These are phyloP conservation scores for Penaeus japonicus DNA, from an alignment of 1,140 invertebrate species.

Conservation along the genomic window DNA sequence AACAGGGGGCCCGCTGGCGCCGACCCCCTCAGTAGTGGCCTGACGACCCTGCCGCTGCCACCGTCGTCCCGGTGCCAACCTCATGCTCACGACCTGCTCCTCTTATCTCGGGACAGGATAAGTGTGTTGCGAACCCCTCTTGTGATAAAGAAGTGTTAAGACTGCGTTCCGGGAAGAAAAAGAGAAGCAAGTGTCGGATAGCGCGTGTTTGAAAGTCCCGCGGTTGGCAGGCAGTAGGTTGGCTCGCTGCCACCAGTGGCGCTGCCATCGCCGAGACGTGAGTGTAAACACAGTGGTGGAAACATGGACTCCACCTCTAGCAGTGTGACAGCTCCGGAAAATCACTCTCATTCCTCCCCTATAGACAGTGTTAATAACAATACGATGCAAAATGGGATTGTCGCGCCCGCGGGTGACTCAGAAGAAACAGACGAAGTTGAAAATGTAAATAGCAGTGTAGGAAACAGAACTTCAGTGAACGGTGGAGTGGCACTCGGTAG, in stretches of 20 bases:
- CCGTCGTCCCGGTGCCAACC: neutral
- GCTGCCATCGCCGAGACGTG: neutral
- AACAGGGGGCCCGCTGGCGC: constrained; percentile 18
- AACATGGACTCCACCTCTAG: constrained; percentile 43
- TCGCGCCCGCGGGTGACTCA: constrained; percentile 37
- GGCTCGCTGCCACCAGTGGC: constrained; percentile 36
- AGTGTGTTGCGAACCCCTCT: neutral
- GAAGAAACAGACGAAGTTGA: constrained; percentile 51
- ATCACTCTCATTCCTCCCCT: constrained; percentile 39
- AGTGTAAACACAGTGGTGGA: constrained; percentile 48
- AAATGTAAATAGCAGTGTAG: constrained; percentile 10
- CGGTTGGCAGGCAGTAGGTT: neutral
- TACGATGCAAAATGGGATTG: constrained; percentile 49
- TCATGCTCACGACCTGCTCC: neutral
- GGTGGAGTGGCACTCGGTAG: constrained; percentile 4
- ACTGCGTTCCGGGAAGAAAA: neutral
- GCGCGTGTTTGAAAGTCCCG: constrained; percentile 25
- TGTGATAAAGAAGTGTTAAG: neutral
- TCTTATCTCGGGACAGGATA: neutral
- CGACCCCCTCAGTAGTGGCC: constrained; percentile 28
- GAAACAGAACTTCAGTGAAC: constrained; percentile 35
- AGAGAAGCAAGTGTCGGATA: neutral
- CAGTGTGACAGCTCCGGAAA: constrained; percentile 14
- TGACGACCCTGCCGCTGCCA: neutral
- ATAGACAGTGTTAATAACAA: constrained; percentile 20